Evolutionary conservation across 2,113 vertebrate genomes (phyloP), one percentile per base, ranked within the genome.

Genomic region (Brevimyrus niger): DNA sequence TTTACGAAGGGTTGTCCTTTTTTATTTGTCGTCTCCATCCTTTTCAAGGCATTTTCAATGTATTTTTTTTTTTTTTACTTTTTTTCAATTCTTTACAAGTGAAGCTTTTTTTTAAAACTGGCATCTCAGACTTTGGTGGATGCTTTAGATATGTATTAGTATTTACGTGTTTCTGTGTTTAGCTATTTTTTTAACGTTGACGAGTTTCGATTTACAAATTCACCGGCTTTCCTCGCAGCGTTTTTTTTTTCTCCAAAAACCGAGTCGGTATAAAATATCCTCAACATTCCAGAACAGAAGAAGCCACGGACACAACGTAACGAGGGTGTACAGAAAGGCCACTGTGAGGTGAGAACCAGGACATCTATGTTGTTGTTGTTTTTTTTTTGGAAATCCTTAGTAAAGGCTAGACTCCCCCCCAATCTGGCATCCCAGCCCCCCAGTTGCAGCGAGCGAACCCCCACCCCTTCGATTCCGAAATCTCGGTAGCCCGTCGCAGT

Each of bases 101-200:
- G 69, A 94, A 94, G 94, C 93, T 93, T 94, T 96, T 96, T 95
- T 94, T 94, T 95, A 96, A 96, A 96, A 96, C 94, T 97, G 96
- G 97, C 96, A 97, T 97, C 96, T 94, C 96, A 96, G 96, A 97
- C 97, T 98, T 98, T 98, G 97, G 97, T 96, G 97, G 97, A 95
- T 94, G 96, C 94, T 95, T 95, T 94, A 96, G 95, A 95, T 97
- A 96, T 94, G 94, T 96, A 93, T 94, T 94, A 69, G 93, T 94
- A 92, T 88, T 73, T 87, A 51, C 76, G 83, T 21, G 7, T 94
- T 95, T 91, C 87, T 58, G 87, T 47, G 48, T 88, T 86, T 86
- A 44, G 46, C 53, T 46, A 19, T 89, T 86, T 51, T 51, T 84
- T 84, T 69, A 42, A 85, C 44, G 51, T 89, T 53, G 38, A 46